These are phyloP conservation scores for Halcyon chelicuti DNA, from an alignment of 2,797 vertebrate genomes.

Conservation along the genomic window DNA sequence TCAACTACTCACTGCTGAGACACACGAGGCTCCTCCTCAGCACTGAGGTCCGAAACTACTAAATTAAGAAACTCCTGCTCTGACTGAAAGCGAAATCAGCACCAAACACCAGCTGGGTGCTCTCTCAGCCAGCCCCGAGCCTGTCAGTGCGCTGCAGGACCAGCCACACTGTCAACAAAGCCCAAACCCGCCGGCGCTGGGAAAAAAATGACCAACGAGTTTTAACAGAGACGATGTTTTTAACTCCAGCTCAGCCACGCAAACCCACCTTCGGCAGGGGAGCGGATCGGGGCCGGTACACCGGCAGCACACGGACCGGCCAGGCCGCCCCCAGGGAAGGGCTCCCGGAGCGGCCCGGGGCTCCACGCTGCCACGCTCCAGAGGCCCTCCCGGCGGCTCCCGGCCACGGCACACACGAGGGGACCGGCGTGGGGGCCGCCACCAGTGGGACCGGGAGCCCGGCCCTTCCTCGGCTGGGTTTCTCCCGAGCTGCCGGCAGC, in stretches of 20 bases:
- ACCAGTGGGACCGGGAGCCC: not conserved
- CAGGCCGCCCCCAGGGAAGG: too few relatives aligned
- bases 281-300: not conserved
- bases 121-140: fast-evolving
- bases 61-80: not conserved
- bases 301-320: not conserved
- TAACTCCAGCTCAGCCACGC: not conserved
- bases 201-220: fast-evolving
- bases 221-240: not conserved
- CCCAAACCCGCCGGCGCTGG: not conserved
- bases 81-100: not conserved
- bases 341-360: too few relatives aligned
- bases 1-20: not conserved
- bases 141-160: fast-evolving
- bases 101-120: fast-evolving
- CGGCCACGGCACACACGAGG: not conserved
- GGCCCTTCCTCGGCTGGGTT: not conserved
- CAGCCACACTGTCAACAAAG: too few relatives aligned
- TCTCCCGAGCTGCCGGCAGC: not conserved
- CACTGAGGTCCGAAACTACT: fast-evolving
- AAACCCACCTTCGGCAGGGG: not conserved
- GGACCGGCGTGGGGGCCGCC: not conserved
- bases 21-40: not conserved
- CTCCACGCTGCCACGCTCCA: not conserved
- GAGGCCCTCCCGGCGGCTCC: not conserved